These are phyloP conservation scores for Anguilla pacifica DNA, from an alignment of 2,797 vertebrate genomes.

Conservation along the genomic window DNA sequence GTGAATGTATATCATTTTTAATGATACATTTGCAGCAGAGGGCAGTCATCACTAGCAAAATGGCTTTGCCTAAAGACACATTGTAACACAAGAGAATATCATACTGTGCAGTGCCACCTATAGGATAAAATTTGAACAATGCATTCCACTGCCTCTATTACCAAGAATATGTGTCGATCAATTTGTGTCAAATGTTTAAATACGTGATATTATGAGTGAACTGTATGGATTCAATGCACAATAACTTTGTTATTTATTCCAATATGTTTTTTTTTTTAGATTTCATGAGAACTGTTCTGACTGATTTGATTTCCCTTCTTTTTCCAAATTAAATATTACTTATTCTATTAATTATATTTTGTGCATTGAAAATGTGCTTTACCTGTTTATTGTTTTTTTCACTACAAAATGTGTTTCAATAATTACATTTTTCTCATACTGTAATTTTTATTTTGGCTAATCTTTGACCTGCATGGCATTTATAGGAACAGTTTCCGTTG, in stretches of 20 bases:
- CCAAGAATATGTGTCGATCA: neutral
- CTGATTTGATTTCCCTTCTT: neutral
- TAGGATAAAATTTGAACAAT: slow-evolving; percentile 21
- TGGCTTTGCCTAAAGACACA: neutral
- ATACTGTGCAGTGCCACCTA: slow-evolving; percentile 9
- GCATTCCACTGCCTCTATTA: neutral
- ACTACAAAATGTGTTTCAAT: neutral
- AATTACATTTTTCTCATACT: neutral
- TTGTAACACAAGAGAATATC: neutral
- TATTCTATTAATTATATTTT: neutral
- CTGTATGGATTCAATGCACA: neutral
- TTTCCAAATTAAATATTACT: neutral
- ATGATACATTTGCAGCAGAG: slow-evolving; percentile 17
- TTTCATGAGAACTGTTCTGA: neutral
- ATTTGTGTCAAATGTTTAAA: neutral
- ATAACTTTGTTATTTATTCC: neutral
- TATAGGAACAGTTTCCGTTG: neutral
- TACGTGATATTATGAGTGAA: neutral
- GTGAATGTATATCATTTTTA: neutral
- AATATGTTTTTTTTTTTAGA: neutral
- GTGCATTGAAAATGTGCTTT: neutral
- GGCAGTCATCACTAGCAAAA: slow-evolving; percentile 26
- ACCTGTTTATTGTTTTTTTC: neutral
- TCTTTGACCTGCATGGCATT: neutral
- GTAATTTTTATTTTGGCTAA: neutral